These are phyloP conservation scores for Nomada ferruginata DNA, from an alignment of 2,888 invertebrate species.

Conservation along the genomic window DNA sequence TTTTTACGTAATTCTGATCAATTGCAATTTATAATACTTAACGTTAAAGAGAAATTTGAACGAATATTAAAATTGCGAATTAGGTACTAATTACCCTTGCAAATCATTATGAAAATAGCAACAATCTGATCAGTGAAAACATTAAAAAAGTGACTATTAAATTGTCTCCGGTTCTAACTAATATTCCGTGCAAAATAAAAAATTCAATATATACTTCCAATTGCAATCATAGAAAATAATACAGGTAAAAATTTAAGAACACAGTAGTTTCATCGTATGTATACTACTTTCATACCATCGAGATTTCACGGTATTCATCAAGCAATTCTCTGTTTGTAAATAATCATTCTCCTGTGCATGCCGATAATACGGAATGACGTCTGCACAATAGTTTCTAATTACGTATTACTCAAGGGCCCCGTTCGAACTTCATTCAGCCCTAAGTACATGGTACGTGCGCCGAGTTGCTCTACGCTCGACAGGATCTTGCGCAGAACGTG, in stretches of 20 bases:
- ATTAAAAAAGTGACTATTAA: too few relatives aligned
- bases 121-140: too few relatives aligned
- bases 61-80: too few relatives aligned
- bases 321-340: not conserved
- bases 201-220: too few relatives aligned
- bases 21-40: too few relatives aligned
- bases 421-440: slow-evolving; percentile 55
- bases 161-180: too few relatives aligned
- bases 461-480: slow-evolving; percentile 49
- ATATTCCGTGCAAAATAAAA: too few relatives aligned
- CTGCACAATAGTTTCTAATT: slow-evolving; percentile 52
- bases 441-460: slow-evolving; percentile 58
- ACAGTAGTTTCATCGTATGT: not conserved
- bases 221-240: not conserved
- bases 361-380: slow-evolving; percentile 28
- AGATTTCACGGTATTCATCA: not conserved
- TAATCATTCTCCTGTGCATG: slow-evolving; percentile 29
- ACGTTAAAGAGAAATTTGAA: too few relatives aligned
- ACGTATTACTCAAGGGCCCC: slow-evolving; percentile 54
- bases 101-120: too few relatives aligned
- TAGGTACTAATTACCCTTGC: too few relatives aligned
- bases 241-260: not conserved
- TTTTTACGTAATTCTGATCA: too few relatives aligned
- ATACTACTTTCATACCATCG: too few relatives aligned
- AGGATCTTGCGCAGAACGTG: slow-evolving; percentile 68